A percentile compares a stretch with the other conserved stretches of the same genome.
Evolutionary conservation across 2,797 vertebrate genomes (phyloP).

Genomic region (Clarias fuscus): DNA sequence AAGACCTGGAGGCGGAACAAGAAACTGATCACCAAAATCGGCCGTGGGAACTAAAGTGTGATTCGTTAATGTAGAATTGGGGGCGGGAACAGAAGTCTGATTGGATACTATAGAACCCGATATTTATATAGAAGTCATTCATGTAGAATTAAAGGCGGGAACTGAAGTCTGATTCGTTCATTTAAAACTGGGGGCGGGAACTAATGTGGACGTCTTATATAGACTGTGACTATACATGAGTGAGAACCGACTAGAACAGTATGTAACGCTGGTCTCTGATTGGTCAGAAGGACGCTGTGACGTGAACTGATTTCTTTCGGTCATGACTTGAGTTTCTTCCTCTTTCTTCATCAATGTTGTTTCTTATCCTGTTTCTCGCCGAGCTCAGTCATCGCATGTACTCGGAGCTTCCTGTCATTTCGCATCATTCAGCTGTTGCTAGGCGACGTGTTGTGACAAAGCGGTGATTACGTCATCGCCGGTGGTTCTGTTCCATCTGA

Average conservation of each 20-base stretch:
- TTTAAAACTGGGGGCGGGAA: background rate
- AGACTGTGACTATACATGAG: background rate
- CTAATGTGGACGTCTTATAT: background rate
- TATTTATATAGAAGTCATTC: too few species aligned
- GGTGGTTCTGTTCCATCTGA: background rate
- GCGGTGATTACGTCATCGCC: background rate
- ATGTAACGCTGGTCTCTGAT: background rate
- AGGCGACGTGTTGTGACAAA: conserved; percentile 12
- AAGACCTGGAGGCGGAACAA: background rate
- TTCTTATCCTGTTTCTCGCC: background rate
- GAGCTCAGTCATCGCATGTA: background rate
- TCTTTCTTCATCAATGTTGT: background rate
- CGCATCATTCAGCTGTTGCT: conserved; percentile 20
- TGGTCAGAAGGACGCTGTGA: background rate
- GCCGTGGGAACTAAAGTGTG: background rate
- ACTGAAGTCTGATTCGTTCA: background rate
- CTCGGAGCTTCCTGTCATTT: background rate
- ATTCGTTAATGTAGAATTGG: background rate
- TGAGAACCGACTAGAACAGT: background rate
- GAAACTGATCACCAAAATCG: background rate
- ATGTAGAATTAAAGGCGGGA: background rate
- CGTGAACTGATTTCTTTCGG: background rate
- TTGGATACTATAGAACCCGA: background rate
- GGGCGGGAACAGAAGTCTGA: too few species aligned
- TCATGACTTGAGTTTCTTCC: background rate